phyloP scores from a whole-genome alignment of 2,888 invertebrate species.

The Hesperia comma region DNA sequence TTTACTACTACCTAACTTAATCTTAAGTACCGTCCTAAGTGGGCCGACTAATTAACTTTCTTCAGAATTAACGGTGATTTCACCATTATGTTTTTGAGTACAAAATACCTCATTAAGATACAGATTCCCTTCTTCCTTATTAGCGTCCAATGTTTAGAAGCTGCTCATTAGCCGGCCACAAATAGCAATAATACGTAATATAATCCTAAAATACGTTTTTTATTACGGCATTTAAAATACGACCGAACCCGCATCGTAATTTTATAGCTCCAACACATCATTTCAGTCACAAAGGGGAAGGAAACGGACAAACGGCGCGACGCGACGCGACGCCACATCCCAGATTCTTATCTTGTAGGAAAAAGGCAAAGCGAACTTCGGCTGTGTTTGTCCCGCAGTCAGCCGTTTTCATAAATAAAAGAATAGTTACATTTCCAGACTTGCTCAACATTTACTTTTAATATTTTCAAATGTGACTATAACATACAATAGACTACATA shows the following conservation, averaged over 20 bases:
- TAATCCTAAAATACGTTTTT: conserved; percentile 3
- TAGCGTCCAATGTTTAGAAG: no score
- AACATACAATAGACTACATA: background rate
- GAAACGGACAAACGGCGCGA: no score
- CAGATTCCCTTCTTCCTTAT: no score
- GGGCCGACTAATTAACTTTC: no score
- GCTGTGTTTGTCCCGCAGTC: background rate
- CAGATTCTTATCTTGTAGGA: conserved; percentile 26
- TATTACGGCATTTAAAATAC: conserved; percentile 10
- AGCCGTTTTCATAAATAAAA: conserved; percentile 9
- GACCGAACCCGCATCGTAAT: conserved; percentile 10
- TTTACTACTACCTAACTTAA: no score
- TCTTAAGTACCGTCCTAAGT: no score
- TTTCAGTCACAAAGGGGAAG: conserved; percentile 15
- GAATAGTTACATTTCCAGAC: conserved; percentile 5
- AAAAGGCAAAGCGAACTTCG: conserved; percentile 22
- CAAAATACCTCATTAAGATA: no score
- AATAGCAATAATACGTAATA: background rate
- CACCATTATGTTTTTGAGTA: no score
- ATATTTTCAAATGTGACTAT: background rate
- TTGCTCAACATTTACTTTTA: background rate
- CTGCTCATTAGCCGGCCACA: no score
- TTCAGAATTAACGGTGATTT: no score
- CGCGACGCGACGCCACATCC: conserved; percentile 21
- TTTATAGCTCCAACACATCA: conserved; percentile 26